Percentiles rank a stretch among this genome's conserved stretches.
These are phyloP conservation scores for Ochotona princeps DNA, from an alignment of 2,113 vertebrate genomes.

Conservation along the genomic window DNA sequence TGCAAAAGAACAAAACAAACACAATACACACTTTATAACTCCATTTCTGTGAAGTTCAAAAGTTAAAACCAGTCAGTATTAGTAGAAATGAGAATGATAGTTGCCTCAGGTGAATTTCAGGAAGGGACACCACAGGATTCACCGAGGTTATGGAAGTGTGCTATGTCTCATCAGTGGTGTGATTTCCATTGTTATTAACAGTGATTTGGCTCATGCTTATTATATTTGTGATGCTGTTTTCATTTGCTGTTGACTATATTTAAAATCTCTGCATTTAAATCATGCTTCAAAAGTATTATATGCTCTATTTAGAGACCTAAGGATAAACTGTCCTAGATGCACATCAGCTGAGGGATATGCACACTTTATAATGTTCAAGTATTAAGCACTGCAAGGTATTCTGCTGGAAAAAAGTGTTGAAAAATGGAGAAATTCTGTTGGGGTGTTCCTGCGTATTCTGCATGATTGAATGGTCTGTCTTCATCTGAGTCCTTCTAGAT, in stretches of 20 bases:
- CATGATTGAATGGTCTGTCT: not conserved
- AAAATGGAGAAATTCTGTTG: not conserved
- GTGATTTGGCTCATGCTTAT: not conserved
- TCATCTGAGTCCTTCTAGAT: not conserved
- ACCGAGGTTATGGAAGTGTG: not conserved
- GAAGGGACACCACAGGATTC: not conserved
- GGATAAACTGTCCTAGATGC: not conserved
- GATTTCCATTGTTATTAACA: not conserved
- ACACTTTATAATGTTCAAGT: not conserved
- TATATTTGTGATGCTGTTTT: not conserved
- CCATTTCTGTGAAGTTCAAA: not conserved
- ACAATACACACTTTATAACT: not conserved
- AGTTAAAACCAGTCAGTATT: not conserved
- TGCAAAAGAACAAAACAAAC: not conserved
- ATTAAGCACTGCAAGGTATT: not conserved
- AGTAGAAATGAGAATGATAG: not conserved
- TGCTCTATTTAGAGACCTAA: not conserved
- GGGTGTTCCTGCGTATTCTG: not conserved
- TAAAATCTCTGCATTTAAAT: not conserved
- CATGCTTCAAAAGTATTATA: not conserved
- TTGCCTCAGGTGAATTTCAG: not conserved
- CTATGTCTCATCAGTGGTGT: not conserved
- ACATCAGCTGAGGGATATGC: not conserved
- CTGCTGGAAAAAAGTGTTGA: slow-evolving; percentile 2
- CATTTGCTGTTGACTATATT: not conserved